Percentiles rank a stretch among this genome's conserved stretches.
These are phyloP conservation scores for Bothrops jararaca DNA, from an alignment of 2,113 vertebrate species.

Conservation along the genomic window DNA sequence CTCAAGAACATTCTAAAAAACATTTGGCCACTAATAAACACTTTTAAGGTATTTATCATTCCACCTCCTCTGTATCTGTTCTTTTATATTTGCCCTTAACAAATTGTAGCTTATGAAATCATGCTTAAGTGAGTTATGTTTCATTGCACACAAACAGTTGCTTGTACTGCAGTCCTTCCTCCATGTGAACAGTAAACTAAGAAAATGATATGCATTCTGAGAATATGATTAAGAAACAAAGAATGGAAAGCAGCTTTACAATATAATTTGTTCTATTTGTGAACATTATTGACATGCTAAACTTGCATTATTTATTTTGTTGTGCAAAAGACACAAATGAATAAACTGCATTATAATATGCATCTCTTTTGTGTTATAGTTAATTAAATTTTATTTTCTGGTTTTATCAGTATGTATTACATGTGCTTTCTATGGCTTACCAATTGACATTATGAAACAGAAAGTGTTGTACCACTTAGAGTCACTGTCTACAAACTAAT, in stretches of 20 bases:
- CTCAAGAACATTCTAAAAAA: not conserved
- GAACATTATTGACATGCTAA: not conserved
- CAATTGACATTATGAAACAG: not conserved
- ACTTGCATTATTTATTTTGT: not conserved
- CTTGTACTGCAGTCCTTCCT: not conserved
- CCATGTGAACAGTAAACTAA: not conserved
- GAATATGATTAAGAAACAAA: not conserved
- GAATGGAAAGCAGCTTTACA: not conserved
- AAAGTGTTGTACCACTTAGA: not conserved
- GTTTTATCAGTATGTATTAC: not conserved
- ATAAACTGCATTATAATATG: not conserved
- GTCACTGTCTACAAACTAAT: not conserved
- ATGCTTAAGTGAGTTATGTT: not conserved
- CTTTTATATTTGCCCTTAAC: not conserved
- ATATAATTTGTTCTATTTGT: not conserved
- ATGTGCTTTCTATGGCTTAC: not conserved
- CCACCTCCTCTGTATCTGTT: not conserved
- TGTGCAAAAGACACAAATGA: not conserved
- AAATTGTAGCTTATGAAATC: not conserved
- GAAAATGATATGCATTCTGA: not conserved
- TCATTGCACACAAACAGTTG: not conserved
- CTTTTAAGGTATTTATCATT: not conserved
- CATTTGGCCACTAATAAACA: not conserved
- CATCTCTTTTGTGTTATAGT: not conserved
- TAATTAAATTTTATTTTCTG: not conserved